Base-by-base conservation (phyloP, 2,888 invertebrate species). In the Drosophila prostipennis region DNA sequence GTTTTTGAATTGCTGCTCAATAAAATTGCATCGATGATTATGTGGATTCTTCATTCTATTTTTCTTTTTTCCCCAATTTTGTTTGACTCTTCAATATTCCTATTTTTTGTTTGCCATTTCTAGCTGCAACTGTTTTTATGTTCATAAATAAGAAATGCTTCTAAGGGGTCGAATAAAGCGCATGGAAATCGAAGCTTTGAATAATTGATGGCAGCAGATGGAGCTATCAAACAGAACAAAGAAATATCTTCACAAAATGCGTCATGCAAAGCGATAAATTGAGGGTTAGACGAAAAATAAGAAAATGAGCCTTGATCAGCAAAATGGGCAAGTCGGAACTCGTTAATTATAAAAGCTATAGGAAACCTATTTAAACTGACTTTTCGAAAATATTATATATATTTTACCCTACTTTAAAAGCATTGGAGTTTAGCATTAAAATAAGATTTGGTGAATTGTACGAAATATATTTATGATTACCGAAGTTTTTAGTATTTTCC, bases 1-100 rank as follows among this genome's bases (percentile, higher is more conserved):
- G 88, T 88, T 84, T 87, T 88, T 83, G 89, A 86, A 88, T 86
- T 77, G 87, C 67, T 72, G 29, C 89, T 84, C 89, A 84, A 89
- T 80, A 88, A 77, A 89, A 90, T 84, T 86, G 84, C 79, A 80
- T 74, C 80, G 72, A 89, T 89, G 89, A 89, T 85, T 78, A 87
- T 89, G 89, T 85, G 87, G 89, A 87, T 87, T 82, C 76, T 64
- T 39, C 46, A 26, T 39, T 34, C 36, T n/a, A 39, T 65, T 68
- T 65, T 34, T 14, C 14, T 19, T 53, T 59, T 52, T 71, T 64
- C 32, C 19, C 23, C 10, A n/a, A 40, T 53, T 79, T 48, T 55
- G 73, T 69, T 83, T 72, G 39, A 54, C 74, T 72, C 64, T 70
- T 78, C 79, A 76, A 40, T 74, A 63, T 67, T 56, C 16, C 32